These are phyloP conservation scores for Charina bottae DNA, from an alignment of 2,113 vertebrate species.

Conservation along the genomic window DNA sequence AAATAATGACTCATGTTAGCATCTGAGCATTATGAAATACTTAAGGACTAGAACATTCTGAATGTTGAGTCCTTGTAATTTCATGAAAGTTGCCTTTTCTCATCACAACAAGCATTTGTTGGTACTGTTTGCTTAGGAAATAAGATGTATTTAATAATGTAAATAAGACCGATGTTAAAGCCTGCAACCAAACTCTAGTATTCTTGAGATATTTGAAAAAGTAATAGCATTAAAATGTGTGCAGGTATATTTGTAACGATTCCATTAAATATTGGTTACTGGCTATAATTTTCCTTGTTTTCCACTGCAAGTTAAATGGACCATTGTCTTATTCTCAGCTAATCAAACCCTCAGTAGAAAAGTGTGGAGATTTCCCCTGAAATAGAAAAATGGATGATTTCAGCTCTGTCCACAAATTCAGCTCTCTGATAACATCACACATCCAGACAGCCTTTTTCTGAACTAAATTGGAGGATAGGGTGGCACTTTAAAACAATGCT, in stretches of 20 bases:
- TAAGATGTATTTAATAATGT: not conserved
- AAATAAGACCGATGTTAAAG: not conserved
- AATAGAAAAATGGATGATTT: not conserved
- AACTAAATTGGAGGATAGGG: not conserved
- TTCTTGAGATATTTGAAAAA: not conserved
- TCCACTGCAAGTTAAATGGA: not conserved
- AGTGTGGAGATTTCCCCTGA: not conserved
- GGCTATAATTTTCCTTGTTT: not conserved
- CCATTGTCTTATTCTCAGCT: not conserved
- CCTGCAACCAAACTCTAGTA: not conserved
- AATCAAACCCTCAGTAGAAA: conserved; percentile 4
- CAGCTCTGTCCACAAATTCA: fast-evolving
- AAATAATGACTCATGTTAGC: not conserved
- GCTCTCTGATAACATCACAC: not conserved
- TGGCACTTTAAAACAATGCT: not conserved
- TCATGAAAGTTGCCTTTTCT: not conserved
- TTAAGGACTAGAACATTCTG: not conserved
- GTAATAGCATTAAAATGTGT: not conserved
- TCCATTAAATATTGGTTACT: not conserved
- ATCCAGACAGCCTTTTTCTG: not conserved
- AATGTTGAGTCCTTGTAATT: not conserved
- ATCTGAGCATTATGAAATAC: not conserved
- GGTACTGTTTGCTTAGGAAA: not conserved
- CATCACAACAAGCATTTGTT: not conserved
- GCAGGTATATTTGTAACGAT: not conserved